A percentile compares a stretch with the other conserved stretches of the same genome.
phyloP scores from a whole-genome alignment of 2,113 vertebrate genomes.

The Epinephelus moara region DNA sequence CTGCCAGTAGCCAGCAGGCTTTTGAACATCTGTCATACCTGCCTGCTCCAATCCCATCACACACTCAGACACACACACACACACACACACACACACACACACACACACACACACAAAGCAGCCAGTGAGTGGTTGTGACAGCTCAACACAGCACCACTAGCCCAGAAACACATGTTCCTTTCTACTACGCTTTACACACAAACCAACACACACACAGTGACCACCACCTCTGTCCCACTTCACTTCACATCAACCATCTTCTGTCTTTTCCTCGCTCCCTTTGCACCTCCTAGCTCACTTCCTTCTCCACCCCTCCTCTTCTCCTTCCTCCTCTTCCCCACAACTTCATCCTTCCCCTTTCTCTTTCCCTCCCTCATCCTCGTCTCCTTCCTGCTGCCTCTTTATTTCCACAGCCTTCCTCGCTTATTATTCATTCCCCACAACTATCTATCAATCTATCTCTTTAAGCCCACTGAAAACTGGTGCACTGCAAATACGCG shows the following conservation, averaged over 20 bases:
- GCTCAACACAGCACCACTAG: constrained; percentile 53
- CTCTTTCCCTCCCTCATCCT: background rate
- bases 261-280: background rate
- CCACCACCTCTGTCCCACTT: constrained; percentile 31
- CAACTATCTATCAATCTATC: background rate
- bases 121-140: constrained; percentile 56
- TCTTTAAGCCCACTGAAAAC: background rate
- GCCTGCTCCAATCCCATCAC: constrained; percentile 69
- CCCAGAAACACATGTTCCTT: constrained; percentile 67
- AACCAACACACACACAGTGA: constrained; percentile 14
- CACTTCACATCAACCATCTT: constrained; percentile 37
- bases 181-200: constrained; percentile 33
- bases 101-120: constrained; percentile 26
- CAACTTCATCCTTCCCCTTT: background rate
- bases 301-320: too few species aligned
- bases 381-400: background rate
- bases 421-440: background rate
- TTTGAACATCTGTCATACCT: constrained; percentile 75
- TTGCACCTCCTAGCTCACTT: background rate
- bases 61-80: background rate
- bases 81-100: constrained; percentile 24
- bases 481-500: too few species aligned
- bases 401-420: background rate
- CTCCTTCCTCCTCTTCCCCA: background rate
- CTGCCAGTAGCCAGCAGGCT: constrained; percentile 62